Conservation (phyloP, 2,113 vertebrate genomes). For the Thunnus maccoyii region DNA sequence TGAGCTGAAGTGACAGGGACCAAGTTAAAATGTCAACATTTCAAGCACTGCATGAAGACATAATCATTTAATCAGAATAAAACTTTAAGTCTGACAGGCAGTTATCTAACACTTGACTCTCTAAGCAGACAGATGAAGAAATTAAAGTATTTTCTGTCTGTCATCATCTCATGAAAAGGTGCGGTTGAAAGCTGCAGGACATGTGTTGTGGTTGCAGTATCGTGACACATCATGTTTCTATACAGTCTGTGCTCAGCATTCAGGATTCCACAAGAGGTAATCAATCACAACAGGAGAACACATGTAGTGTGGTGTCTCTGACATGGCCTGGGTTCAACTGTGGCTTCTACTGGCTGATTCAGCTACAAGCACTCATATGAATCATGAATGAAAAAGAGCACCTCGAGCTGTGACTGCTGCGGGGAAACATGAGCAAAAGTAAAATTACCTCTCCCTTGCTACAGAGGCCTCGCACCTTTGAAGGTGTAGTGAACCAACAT, state of each 20-base stretch:
- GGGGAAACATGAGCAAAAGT: constrained; percentile 13
- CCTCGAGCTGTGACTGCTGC: constrained; percentile 15
- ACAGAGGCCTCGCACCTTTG: background rate
- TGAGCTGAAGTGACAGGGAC: constrained; percentile 2
- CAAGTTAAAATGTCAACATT: constrained; percentile 5
- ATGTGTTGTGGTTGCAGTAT: background rate
- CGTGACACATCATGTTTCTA: constrained; percentile 34
- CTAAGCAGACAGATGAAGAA: constrained; percentile 31
- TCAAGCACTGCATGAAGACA: background rate
- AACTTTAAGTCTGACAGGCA: constrained; percentile 43
- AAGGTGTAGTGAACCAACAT: background rate
- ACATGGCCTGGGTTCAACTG: background rate
- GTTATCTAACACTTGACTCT: background rate
- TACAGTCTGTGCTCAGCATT: background rate
- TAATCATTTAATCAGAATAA: constrained; percentile 24
- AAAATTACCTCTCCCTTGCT: background rate
- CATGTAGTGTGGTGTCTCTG: constrained; percentile 8
- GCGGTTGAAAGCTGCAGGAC: background rate
- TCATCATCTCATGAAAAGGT: background rate
- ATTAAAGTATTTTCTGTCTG: constrained; percentile 18
- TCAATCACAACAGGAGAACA: constrained; percentile 29
- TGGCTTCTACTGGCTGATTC: constrained; percentile 11
- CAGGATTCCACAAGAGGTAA: background rate
- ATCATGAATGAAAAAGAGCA: constrained; percentile 34
- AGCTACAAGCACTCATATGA: constrained; percentile 4